Base-by-base conservation (phyloP, 1,140 invertebrate species). In the Notospermus geniculatus region DNA sequence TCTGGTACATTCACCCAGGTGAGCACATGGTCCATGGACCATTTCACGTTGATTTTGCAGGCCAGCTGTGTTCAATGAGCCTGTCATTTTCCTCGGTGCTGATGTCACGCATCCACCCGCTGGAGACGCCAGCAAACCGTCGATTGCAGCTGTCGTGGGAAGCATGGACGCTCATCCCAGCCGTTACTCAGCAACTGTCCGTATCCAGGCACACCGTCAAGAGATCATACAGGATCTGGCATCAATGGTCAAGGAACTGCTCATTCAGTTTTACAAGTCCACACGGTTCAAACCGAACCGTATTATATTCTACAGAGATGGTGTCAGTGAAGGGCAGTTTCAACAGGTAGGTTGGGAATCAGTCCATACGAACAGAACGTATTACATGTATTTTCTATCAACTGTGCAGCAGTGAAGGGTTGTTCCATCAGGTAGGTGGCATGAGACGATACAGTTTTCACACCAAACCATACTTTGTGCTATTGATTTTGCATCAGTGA, bases 31-130 rank as follows among this genome's bases (percentile, higher is more conserved):
- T 5, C 46, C 9, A 50, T 23, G 4, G 5, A 7, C n/a, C 19
- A 27, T 50, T 5, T 23, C n/a, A n/a, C n/a, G 4, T 50, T 19
- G 4, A 19, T 19, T 50, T n/a, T 77, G 54, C 68, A 83, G 80
- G 68, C 82, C 84, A 9, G 77, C 89, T 85, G 92, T 98, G 69
- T 99, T 99, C 83, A 95, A 97, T 77, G 97, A 99, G 83, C 97
- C 97, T 29, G 95, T 99, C 43, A 99, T 99, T 78, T 99, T 99
- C 84, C 86, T 99, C 70, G 97, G 97, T 62, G 96, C 96, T 64
- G 97, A 99, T 84, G 97, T 99, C 11, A 99, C 97, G n/a, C 97
- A 99, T 84, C 97, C 97, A 45, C 97, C 97, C 32, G 97, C 97
- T 27, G 97, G 97, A 62, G 97, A 98, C 80, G 96, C 95, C 78